Evolutionary conservation across 2,797 vertebrate genomes (phyloP).

Genomic region (Intellagama lesueurii): DNA sequence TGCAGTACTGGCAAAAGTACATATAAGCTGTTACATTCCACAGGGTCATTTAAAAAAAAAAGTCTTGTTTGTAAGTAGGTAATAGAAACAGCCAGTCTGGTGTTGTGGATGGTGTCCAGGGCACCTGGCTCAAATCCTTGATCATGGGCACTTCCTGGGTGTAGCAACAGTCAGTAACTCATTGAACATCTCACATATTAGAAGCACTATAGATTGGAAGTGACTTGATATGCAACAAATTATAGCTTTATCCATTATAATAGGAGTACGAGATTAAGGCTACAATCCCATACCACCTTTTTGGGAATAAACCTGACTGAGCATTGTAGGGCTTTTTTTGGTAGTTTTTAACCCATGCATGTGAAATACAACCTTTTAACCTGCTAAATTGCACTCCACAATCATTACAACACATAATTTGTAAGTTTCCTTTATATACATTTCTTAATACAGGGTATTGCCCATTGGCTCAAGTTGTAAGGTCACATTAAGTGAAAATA

Average conservation of each 20-base stretch:
- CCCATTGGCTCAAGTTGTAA: slow-evolving; percentile 50
- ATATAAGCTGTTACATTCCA: slow-evolving; percentile 33
- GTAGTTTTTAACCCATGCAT: neutral
- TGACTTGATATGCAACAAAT: too few relatives aligned
- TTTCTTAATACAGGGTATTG: slow-evolving; percentile 56
- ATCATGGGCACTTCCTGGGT: too few relatives aligned
- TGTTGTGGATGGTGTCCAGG: too few relatives aligned
- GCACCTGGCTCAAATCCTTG: too few relatives aligned
- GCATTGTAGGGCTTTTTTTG: neutral
- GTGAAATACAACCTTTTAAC: neutral
- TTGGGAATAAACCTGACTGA: too few relatives aligned
- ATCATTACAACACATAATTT: slow-evolving; percentile 48
- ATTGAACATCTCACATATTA: too few relatives aligned
- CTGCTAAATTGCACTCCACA: slow-evolving; percentile 20
- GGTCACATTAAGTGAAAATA: slow-evolving; percentile 48
- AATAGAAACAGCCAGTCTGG: too few relatives aligned
- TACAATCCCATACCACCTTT: too few relatives aligned
- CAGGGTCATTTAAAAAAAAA: neutral
- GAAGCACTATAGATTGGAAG: too few relatives aligned
- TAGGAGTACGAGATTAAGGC: neutral
- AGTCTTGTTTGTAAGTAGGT: neutral
- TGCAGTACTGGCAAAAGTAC: slow-evolving; percentile 52
- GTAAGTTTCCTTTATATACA: slow-evolving; percentile 46
- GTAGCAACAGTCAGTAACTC: too few relatives aligned
- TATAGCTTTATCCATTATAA: neutral